Percentiles rank a stretch among this genome's conserved stretches.
These are phyloP conservation scores for Thelaira solivaga DNA, from an alignment of 2,888 invertebrate genomes.

Conservation along the genomic window DNA sequence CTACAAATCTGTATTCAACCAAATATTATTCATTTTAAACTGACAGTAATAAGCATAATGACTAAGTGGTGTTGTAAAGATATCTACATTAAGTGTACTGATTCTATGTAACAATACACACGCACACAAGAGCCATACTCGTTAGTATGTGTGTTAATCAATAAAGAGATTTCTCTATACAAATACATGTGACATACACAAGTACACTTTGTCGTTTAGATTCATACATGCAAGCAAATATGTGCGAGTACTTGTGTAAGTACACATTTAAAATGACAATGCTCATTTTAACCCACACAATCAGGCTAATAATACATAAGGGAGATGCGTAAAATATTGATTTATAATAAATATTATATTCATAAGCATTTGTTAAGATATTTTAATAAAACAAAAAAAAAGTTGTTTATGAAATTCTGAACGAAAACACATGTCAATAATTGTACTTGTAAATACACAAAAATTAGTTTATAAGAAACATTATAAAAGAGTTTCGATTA, in stretches of 20 bases:
- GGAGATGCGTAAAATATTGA: background rate
- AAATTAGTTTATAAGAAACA: no score
- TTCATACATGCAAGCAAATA: background rate
- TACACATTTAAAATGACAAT: background rate
- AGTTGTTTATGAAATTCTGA: no score
- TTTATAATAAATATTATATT: background rate
- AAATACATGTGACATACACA: background rate
- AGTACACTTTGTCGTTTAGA: background rate
- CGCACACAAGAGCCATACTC: background rate
- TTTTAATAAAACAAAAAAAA: no score
- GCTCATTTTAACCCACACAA: background rate
- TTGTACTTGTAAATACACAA: no score
- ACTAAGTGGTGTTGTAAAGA: background rate
- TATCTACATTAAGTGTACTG: background rate
- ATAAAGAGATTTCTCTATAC: no score
- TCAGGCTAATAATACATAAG: background rate
- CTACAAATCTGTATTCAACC: constrained; percentile 2
- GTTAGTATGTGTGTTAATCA: background rate
- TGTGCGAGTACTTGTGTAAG: no score
- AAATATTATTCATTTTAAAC: constrained; percentile 34
- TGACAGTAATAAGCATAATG: constrained; percentile 46
- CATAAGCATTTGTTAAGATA: no score
- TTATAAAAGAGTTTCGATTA: no score
- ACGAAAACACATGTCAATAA: no score
- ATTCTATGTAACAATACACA: background rate